phyloP scores from a whole-genome alignment of 1,140 invertebrate species.

The Aethina tumida region DNA sequence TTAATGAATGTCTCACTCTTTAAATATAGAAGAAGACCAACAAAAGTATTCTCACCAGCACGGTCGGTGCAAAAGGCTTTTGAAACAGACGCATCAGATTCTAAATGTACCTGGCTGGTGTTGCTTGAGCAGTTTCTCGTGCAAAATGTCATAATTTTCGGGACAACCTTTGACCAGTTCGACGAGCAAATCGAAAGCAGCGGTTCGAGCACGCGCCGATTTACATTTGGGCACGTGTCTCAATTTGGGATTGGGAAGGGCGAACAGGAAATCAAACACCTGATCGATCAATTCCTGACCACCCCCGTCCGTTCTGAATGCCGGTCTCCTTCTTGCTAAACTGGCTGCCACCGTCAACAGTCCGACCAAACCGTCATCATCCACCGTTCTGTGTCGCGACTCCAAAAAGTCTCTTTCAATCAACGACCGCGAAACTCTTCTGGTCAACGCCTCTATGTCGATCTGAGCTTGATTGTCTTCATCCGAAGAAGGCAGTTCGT shows the following conservation, averaged over 20 bases:
- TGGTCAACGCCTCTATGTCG: slow-evolving; percentile 66
- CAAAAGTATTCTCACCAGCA: too few species aligned
- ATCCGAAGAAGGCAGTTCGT: slow-evolving; percentile 46
- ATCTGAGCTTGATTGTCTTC: too few species aligned
- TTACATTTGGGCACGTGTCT: slow-evolving; percentile 88
- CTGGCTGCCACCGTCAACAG: slow-evolving; percentile 78
- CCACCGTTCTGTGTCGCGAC: slow-evolving; percentile 62
- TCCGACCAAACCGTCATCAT: slow-evolving; percentile 85
- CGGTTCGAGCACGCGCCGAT: slow-evolving; percentile 74
- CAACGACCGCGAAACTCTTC: slow-evolving; percentile 63
- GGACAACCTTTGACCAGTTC: slow-evolving; percentile 75
- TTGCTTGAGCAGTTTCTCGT: slow-evolving; percentile 72
- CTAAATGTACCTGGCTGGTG: slow-evolving; percentile 60
- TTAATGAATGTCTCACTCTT: too few species aligned
- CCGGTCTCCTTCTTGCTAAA: slow-evolving; percentile 77
- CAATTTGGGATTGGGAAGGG: slow-evolving; percentile 72
- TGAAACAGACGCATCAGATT: slow-evolving; percentile 11
- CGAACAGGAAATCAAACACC: slow-evolving; percentile 83
- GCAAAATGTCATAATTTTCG: slow-evolving; percentile 77
- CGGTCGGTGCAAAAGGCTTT: too few species aligned
- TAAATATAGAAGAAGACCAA: background rate
- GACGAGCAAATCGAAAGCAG: slow-evolving; percentile 82
- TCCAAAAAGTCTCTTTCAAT: slow-evolving; percentile 72
- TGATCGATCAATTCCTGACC: slow-evolving; percentile 63
- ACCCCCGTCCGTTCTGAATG: slow-evolving; percentile 71